These are phyloP conservation scores for Leuciscus idus DNA, from an alignment of 2,113 vertebrate species.

Conservation along the genomic window DNA sequence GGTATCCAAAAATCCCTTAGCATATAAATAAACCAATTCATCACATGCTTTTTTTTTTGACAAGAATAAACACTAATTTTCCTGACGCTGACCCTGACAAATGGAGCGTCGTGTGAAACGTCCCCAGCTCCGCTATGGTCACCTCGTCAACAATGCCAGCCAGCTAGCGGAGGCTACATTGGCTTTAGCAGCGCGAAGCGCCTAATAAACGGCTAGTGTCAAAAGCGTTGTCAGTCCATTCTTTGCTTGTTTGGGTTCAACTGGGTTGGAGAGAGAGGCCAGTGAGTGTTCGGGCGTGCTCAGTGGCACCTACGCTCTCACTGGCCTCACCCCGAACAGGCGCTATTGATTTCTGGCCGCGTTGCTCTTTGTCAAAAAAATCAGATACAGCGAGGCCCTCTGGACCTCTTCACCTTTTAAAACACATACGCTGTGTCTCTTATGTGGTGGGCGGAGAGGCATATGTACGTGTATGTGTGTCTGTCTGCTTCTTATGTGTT, in stretches of 20 bases:
- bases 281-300: slow-evolving; percentile 76
- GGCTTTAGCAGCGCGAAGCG: slow-evolving; percentile 74
- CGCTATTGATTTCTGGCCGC: slow-evolving; percentile 97
- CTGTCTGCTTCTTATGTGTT: slow-evolving; percentile 61
- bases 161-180: slow-evolving; percentile 67
- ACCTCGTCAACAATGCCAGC: slow-evolving; percentile 65
- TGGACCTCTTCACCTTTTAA: slow-evolving; percentile 98
- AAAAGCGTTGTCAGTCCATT: slow-evolving; percentile 92
- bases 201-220: slow-evolving; percentile 96
- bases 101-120: slow-evolving; percentile 70
- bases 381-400: slow-evolving; percentile 95
- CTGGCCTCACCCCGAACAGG: slow-evolving; percentile 79
- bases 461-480: slow-evolving; percentile 32
- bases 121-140: slow-evolving; percentile 74
- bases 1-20: slow-evolving; percentile 78
- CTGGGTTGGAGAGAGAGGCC: slow-evolving; percentile 64
- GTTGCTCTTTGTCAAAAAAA: slow-evolving; percentile 98
- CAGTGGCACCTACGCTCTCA: slow-evolving; percentile 74
- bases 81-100: slow-evolving; percentile 92
- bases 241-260: slow-evolving; percentile 96
- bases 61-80: slow-evolving; percentile 94
- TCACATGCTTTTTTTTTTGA: slow-evolving; percentile 83
- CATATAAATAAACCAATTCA: slow-evolving; percentile 99
- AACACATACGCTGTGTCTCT: slow-evolving; percentile 89
- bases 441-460: slow-evolving; percentile 69